These are phyloP conservation scores for Anas capensis DNA, from an alignment of 2,797 vertebrate genomes.

Conservation along the genomic window DNA sequence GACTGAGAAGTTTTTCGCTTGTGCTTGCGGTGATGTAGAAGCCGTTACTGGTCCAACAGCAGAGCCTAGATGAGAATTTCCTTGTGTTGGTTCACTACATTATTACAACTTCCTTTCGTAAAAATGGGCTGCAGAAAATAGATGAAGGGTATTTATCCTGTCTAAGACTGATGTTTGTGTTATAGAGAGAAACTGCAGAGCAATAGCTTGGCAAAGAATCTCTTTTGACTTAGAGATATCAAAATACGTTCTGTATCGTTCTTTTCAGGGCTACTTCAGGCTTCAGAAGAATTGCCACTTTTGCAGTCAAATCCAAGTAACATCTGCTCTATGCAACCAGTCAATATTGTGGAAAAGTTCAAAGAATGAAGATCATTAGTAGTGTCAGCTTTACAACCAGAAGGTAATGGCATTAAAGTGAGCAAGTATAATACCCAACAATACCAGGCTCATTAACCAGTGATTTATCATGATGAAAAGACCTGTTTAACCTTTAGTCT, in stretches of 20 bases:
- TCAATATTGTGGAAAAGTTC: conserved; percentile 97
- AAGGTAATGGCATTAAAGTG: conserved; percentile 93
- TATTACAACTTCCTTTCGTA: not conserved
- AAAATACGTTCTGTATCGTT: conserved; percentile 37
- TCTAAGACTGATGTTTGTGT: not conserved
- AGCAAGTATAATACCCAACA: conserved; percentile 87
- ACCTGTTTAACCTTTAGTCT: conserved; percentile 94
- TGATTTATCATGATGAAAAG: conserved; percentile 99
- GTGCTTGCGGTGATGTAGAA: not conserved
- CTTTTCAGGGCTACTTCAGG: conserved; percentile 31
- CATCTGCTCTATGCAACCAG: conserved; percentile 96
- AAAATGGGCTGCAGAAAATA: not conserved
- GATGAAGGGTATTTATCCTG: not conserved
- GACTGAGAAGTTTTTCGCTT: not conserved
- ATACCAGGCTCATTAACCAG: conserved; percentile 96
- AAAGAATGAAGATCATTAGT: conserved; percentile 94
- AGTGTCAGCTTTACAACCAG: conserved; percentile 97
- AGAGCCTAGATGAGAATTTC: accelerated
- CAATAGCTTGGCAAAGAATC: not conserved
- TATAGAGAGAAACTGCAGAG: not conserved
- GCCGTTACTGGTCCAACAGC: not conserved
- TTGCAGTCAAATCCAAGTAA: conserved; percentile 84
- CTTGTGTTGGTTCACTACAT: accelerated
- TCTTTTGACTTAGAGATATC: not conserved
- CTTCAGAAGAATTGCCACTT: conserved; percentile 66